Percentiles rank a stretch among this genome's conserved stretches.
These are phyloP conservation scores for Formica selysi DNA, from an alignment of 1,140 invertebrate genomes.

Conservation along the genomic window DNA sequence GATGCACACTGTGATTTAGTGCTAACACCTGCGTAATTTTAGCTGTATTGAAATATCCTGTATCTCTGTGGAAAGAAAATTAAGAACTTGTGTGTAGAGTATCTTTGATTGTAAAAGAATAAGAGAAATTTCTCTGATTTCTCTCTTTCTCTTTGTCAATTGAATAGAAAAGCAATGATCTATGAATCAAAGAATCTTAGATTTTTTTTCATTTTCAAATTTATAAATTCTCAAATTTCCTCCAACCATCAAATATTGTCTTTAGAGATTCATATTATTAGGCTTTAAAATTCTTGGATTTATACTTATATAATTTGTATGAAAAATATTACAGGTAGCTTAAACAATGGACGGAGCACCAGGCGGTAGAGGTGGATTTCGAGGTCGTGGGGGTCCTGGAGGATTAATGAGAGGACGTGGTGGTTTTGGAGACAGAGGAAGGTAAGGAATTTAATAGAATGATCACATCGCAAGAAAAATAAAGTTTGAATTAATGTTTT, in stretches of 20 bases:
- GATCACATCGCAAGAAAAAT: neutral
- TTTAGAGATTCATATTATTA: neutral
- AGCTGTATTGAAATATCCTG: neutral
- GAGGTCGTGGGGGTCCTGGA: constrained; percentile 81
- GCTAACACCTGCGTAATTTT: neutral
- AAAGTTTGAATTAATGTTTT: neutral
- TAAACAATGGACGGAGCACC: constrained; percentile 81
- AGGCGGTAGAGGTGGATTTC: constrained; percentile 80
- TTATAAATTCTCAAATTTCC: neutral
- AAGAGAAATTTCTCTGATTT: neutral
- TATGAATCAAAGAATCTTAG: neutral
- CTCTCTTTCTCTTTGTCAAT: neutral
- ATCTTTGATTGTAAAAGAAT: constrained; percentile 1
- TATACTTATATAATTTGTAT: neutral
- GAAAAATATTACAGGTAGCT: constrained; percentile 17
- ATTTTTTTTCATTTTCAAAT: neutral
- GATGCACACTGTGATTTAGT: neutral
- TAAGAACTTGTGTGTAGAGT: neutral
- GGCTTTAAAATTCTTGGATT: neutral
- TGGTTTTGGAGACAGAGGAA: constrained; percentile 82
- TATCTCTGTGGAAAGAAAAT: neutral
- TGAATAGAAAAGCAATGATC: neutral
- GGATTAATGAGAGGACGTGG: constrained; percentile 83
- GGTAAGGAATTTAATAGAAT: constrained; percentile 71
- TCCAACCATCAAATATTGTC: neutral